These are phyloP conservation scores for Lycopodina hypogea DNA, from an alignment of 37 sponge, comb jelly and placozoan genomes.

Conservation along the genomic window DNA sequence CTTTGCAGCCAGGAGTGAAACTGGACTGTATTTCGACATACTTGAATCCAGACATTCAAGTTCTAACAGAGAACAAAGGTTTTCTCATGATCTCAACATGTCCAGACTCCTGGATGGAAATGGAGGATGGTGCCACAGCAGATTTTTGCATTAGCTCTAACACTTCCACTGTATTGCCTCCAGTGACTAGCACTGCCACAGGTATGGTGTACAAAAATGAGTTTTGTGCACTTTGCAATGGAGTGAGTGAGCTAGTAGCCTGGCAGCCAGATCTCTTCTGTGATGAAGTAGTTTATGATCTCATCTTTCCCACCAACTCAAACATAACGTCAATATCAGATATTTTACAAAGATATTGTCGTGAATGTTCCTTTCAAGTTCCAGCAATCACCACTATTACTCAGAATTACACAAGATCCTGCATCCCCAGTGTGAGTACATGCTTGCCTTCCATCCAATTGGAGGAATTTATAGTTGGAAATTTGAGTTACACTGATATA, in stretches of 20 bases:
- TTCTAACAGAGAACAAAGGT: neutral
- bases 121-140: too few species aligned
- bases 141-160: neutral
- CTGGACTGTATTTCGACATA: slow-evolving; percentile 14
- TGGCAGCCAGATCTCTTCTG: slow-evolving; percentile 23
- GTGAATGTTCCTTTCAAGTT: slow-evolving; percentile 7
- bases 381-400: neutral
- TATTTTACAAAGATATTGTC: slow-evolving; percentile 7
- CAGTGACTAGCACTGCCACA: slow-evolving; percentile 22
- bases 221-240: slow-evolving; percentile 49
- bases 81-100: slow-evolving; percentile 20
- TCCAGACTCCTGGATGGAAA: slow-evolving; percentile 14
- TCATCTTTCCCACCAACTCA: neutral
- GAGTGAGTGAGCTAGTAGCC: neutral
- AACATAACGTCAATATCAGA: neutral
- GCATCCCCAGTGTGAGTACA: neutral
- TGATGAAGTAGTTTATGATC: slow-evolving; percentile 2
- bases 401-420: neutral
- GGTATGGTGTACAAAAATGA: slow-evolving; percentile 53
- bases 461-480: neutral
- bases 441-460: neutral
- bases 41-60: neutral
- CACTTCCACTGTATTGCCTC: slow-evolving; percentile 4
- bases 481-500: too few species aligned
- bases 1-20: neutral